Conservation (phyloP, 1,140 invertebrate species). For the Hestina assimilis region DNA sequence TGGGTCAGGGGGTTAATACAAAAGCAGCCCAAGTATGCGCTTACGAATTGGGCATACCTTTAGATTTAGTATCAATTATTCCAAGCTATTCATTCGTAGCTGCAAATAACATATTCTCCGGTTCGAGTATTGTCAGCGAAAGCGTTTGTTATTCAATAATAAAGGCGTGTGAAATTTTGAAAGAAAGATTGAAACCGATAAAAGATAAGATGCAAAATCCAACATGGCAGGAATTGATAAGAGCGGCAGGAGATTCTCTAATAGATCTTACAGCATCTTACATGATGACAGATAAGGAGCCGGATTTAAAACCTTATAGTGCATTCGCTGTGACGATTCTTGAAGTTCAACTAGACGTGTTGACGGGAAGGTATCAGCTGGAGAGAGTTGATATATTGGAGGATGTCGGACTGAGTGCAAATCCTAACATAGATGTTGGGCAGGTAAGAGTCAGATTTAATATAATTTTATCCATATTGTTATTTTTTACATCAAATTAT, state of each 20-base stretch:
- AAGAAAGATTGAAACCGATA: conserved; percentile 82
- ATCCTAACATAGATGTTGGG: conserved; percentile 89
- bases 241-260: conserved; percentile 77
- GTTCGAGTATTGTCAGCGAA: conserved; percentile 87
- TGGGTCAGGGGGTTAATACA: conserved; percentile 89
- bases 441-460: conserved; percentile 78
- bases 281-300: conserved; percentile 72
- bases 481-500: not conserved
- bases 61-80: conserved; percentile 84
- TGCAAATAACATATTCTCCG: conserved; percentile 83
- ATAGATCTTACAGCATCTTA: conserved; percentile 83
- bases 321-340: conserved; percentile 81
- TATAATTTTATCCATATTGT: not conserved
- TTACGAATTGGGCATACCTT: conserved; percentile 84
- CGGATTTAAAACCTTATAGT: conserved; percentile 73
- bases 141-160: conserved; percentile 82
- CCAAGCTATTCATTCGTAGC: conserved; percentile 82
- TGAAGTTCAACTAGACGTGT: conserved; percentile 85
- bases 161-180: conserved; percentile 82
- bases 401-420: conserved; percentile 84
- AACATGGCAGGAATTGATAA: conserved; percentile 83
- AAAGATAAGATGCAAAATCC: conserved; percentile 79
- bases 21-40: conserved; percentile 85
- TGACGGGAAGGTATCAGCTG: conserved; percentile 84
- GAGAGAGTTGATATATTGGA: conserved; percentile 85